Percentiles rank a stretch among this genome's conserved stretches.
phyloP scores from a whole-genome alignment of 1,140 invertebrate genomes.

The Papilio polytes region DNA sequence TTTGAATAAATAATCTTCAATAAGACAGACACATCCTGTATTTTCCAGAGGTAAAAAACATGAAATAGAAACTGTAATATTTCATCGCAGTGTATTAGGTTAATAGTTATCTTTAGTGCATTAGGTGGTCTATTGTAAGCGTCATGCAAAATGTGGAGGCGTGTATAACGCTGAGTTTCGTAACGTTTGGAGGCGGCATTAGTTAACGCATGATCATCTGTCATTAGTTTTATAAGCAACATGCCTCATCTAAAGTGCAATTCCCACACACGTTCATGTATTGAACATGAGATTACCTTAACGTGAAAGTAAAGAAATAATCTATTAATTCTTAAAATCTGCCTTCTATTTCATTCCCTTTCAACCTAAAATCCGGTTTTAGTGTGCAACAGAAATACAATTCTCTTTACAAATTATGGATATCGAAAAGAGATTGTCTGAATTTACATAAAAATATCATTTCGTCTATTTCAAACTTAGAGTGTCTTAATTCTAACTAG shows the following conservation, averaged over 20 bases:
- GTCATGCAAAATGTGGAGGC: constrained; percentile 2
- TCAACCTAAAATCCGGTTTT: too few relatives aligned
- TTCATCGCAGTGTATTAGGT: neutral
- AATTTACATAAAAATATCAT: too few relatives aligned
- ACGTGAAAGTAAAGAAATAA: too few relatives aligned
- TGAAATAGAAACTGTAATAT: neutral
- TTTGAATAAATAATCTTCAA: too few relatives aligned
- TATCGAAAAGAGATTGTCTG: too few relatives aligned
- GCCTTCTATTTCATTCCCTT: too few relatives aligned
- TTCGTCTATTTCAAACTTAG: too few relatives aligned
- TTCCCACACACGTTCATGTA: neutral
- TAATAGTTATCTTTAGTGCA: neutral
- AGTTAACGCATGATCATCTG: neutral
- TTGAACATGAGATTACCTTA: neutral
- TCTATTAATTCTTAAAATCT: too few relatives aligned
- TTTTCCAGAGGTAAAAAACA: neutral
- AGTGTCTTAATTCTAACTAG: too few relatives aligned
- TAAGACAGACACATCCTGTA: neutral
- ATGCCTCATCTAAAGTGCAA: neutral
- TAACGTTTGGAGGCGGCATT: constrained; percentile 1
- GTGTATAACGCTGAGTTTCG: neutral
- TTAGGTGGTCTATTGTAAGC: neutral
- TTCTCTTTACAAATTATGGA: too few relatives aligned
- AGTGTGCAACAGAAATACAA: too few relatives aligned
- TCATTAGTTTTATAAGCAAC: neutral